Conservation (phyloP, 1,140 invertebrate species). For the Hormaphis cornu region DNA sequence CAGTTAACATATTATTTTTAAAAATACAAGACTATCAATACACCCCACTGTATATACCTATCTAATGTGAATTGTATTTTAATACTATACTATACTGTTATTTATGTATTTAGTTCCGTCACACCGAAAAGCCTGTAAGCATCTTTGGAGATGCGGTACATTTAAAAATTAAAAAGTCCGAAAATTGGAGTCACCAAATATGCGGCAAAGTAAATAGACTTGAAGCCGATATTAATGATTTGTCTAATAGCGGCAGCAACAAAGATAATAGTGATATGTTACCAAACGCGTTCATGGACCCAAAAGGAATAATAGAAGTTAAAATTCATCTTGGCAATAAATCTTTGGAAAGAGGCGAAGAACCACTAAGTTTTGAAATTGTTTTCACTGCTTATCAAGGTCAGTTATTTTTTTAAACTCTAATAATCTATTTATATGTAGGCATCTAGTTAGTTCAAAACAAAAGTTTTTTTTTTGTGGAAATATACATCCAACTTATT, state of each 20-base stretch:
- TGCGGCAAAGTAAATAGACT: conserved; percentile 29
- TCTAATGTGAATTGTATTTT: not conserved
- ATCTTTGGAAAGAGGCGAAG: not conserved
- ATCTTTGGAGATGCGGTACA: not conserved
- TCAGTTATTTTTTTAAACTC: not conserved
- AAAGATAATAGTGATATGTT: not conserved
- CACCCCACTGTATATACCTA: too few relatives aligned
- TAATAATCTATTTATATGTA: not conserved
- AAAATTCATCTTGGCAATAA: conserved; percentile 30
- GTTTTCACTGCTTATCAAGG: conserved; percentile 33
- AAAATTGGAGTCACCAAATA: conserved; percentile 18
- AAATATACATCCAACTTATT: not conserved
- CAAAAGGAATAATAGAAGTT: conserved; percentile 32
- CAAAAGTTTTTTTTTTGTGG: not conserved
- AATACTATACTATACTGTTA: too few relatives aligned
- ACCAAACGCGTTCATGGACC: conserved; percentile 25
- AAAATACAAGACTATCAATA: too few relatives aligned
- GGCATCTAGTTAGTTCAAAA: not conserved
- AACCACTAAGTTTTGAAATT: conserved; percentile 33
- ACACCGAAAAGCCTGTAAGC: not conserved
- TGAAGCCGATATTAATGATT: not conserved
- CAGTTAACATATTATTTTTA: too few relatives aligned
- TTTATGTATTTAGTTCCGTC: not conserved
- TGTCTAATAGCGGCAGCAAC: not conserved
- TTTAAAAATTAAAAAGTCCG: not conserved